Evolutionary conservation across 2,888 invertebrate species (phyloP).

Genomic region (Pedicia rivosa): DNA sequence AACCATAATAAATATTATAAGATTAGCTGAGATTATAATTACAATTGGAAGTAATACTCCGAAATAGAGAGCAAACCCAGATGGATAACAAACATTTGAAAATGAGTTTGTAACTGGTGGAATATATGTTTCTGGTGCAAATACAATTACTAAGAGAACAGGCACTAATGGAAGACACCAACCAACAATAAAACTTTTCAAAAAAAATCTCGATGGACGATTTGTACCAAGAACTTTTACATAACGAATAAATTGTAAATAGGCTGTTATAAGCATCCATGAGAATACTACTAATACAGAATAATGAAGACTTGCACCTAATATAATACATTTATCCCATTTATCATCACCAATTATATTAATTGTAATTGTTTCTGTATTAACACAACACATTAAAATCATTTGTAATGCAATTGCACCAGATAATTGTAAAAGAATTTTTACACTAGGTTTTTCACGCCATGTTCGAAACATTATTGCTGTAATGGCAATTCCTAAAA

Average conservation of each 20-base stretch:
- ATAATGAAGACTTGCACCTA: conserved; percentile 48
- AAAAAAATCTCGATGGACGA: conserved; percentile 41
- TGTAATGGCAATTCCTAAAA: conserved; percentile 40
- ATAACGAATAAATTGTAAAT: conserved; percentile 49
- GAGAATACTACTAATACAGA: conserved; percentile 48
- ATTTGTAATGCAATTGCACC: conserved; percentile 43
- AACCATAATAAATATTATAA: conserved; percentile 37
- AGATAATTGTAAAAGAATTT: conserved; percentile 46
- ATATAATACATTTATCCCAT: conserved; percentile 33
- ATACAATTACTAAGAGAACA: conserved; percentile 31
- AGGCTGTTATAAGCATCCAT: conserved; percentile 57
- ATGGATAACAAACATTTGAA: conserved; percentile 37
- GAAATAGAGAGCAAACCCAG: conserved; percentile 32
- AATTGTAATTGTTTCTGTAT: conserved; percentile 20
- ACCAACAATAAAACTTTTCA: conserved; percentile 42
- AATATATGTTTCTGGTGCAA: conserved; percentile 34
- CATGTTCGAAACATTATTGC: conserved; percentile 40
- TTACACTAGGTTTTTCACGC: conserved; percentile 45
- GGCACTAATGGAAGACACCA: conserved; percentile 46
- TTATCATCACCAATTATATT: conserved; percentile 21
- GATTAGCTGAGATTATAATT: conserved; percentile 35
- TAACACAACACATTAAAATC: conserved; percentile 26
- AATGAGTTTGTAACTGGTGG: conserved; percentile 18
- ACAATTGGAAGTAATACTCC: conserved; percentile 38
- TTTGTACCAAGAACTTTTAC: conserved; percentile 45